Evolutionary conservation across 1,140 invertebrate genomes (phyloP).

Genomic region (Steinernema khuongi): DNA sequence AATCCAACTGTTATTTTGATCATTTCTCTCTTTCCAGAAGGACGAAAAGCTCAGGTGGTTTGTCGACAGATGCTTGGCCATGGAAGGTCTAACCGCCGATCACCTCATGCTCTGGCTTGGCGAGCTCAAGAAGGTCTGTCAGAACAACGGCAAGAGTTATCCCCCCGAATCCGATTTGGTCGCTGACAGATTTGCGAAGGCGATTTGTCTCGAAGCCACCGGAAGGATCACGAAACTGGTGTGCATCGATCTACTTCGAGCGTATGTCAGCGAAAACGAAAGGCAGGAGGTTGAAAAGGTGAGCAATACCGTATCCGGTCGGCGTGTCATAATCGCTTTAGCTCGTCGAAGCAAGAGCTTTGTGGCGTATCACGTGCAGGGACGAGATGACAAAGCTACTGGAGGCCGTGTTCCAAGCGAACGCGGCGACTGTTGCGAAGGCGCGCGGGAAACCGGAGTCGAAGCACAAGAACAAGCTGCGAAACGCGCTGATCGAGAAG

Average conservation of each 20-base stretch:
- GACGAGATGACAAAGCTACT: background rate
- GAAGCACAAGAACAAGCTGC: conserved; percentile 6
- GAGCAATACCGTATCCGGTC: too few species aligned
- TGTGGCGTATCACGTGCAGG: background rate
- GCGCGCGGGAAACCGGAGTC: conserved; percentile 1
- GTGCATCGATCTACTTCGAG: background rate
- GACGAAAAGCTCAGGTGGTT: background rate
- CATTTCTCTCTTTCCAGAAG: background rate
- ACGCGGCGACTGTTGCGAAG: background rate
- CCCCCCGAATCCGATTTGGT: background rate
- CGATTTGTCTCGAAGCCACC: background rate
- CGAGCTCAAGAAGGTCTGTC: background rate
- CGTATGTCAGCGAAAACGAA: background rate
- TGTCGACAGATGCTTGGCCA: background rate
- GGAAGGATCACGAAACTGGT: background rate
- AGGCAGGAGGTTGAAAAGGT: background rate
- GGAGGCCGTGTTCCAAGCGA: background rate
- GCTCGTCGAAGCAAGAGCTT: background rate
- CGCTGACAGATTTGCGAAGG: background rate
- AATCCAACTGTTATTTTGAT: too few species aligned
- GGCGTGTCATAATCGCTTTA: too few species aligned
- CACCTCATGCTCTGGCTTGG: background rate
- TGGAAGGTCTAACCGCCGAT: background rate
- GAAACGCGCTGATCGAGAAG: conserved; percentile 6
- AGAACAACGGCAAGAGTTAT: background rate